Evolutionary conservation across 2,113 vertebrate genomes (phyloP).

Genomic region (Cynoglossus semilaevis): DNA sequence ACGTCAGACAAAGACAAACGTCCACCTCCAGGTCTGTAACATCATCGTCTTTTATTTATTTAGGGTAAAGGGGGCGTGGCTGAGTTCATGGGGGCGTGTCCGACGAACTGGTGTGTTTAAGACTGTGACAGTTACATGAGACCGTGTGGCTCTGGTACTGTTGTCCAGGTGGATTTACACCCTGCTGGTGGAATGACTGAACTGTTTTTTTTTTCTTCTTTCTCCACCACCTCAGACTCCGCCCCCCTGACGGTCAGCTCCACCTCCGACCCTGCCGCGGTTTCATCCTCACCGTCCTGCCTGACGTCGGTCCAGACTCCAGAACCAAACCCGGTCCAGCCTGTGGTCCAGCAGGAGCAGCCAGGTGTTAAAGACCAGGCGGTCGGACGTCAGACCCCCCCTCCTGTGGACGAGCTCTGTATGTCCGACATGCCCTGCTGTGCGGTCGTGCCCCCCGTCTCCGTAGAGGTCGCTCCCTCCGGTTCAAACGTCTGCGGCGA

Average conservation of each 20-base stretch:
- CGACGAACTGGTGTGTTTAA: no score
- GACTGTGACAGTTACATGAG: no score
- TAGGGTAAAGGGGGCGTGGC: no score
- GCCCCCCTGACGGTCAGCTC: conserved; percentile 8
- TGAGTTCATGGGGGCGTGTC: no score
- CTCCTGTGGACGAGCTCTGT: conserved; percentile 65
- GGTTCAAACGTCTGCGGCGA: conserved; percentile 32
- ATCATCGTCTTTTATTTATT: no score
- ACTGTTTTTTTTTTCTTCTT: no score
- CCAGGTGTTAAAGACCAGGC: conserved; percentile 29
- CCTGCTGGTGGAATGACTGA: no score
- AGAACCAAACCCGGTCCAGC: conserved; percentile 24
- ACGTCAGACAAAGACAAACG: conserved; percentile 72
- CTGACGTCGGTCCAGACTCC: conserved; percentile 41
- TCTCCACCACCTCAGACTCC: no score
- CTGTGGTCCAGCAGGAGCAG: conserved; percentile 54
- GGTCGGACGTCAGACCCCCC: conserved; percentile 20
- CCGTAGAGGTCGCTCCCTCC: conserved; percentile 52
- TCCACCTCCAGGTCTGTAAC: conserved; percentile 49
- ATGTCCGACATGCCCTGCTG: conserved; percentile 74
- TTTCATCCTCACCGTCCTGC: no score
- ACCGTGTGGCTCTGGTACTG: no score
- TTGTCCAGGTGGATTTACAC: no score
- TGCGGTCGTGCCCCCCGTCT: conserved; percentile 66
- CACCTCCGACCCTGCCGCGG: conserved; percentile 18